Conservation (phyloP, 2,888 invertebrate genomes). For the Tineola bisselliella region DNA sequence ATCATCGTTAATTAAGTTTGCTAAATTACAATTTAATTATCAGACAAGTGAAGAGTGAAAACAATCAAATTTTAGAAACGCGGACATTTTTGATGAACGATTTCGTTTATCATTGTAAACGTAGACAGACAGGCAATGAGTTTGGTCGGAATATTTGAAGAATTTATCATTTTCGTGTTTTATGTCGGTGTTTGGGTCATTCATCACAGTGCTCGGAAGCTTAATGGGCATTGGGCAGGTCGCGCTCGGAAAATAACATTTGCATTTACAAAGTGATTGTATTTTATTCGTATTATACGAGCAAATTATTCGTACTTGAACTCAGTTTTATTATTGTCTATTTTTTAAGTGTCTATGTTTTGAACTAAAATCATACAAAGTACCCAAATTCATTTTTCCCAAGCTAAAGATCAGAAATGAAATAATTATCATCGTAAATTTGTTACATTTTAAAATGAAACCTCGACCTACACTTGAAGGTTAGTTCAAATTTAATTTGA, state of each 20-base stretch:
- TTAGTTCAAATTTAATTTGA: too few species aligned
- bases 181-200: slow-evolving; percentile 32
- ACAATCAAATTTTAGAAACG: slow-evolving; percentile 6
- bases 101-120: slow-evolving; percentile 2
- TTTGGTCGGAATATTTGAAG: slow-evolving; percentile 14
- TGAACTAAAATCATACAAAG: too few species aligned
- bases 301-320: neutral
- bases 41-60: neutral
- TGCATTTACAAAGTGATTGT: slow-evolving; percentile 11
- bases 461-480: too few species aligned
- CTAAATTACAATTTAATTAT: slow-evolving; percentile 8
- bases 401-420: too few species aligned
- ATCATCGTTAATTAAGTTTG: slow-evolving; percentile 6
- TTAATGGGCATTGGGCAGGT: slow-evolving; percentile 28
- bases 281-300: neutral
- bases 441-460: too few species aligned
- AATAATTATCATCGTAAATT: too few species aligned
- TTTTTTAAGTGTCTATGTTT: too few species aligned
- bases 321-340: neutral
- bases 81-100: neutral
- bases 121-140: slow-evolving; percentile 2
- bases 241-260: slow-evolving; percentile 18
- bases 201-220: slow-evolving; percentile 29
- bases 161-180: slow-evolving; percentile 38
- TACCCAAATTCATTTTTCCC: too few species aligned